phyloP scores from a whole-genome alignment of 2,797 vertebrate genomes.

The Benthosema pterotum region DNA sequence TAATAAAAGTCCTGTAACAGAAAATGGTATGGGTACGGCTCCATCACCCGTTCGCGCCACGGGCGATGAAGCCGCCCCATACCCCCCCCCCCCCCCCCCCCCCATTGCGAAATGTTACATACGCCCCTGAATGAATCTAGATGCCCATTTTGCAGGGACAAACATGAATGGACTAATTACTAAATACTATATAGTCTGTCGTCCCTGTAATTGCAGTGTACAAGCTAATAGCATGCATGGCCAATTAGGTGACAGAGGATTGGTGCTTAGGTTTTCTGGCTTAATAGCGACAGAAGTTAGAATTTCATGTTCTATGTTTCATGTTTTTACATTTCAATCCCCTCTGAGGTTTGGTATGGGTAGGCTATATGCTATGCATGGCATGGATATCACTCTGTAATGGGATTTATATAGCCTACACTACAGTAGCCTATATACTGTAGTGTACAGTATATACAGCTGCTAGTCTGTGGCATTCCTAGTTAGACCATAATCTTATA shows the following conservation, averaged over 20 bases:
- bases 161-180: slow-evolving; percentile 28
- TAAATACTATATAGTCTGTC: slow-evolving; percentile 1
- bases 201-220: neutral
- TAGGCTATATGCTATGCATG: too few relatives aligned
- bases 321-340: slow-evolving; percentile 60
- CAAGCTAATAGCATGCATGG: neutral
- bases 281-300: slow-evolving; percentile 43
- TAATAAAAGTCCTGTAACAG: too few relatives aligned
- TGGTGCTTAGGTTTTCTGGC: slow-evolving; percentile 24
- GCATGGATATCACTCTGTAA: slow-evolving; percentile 11
- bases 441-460: neutral
- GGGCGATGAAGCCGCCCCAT: too few relatives aligned
- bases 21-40: too few relatives aligned
- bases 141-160: slow-evolving; percentile 52
- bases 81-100: too few relatives aligned
- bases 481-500: slow-evolving; percentile 29
- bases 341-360: slow-evolving; percentile 40
- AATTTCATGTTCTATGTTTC: too few relatives aligned
- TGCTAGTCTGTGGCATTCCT: slow-evolving; percentile 26
- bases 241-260: slow-evolving; percentile 8
- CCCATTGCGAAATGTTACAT: too few relatives aligned
- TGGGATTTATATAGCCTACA: slow-evolving; percentile 6
- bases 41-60: too few relatives aligned
- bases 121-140: too few relatives aligned
- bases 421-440: neutral